Evolutionary conservation across 2,888 invertebrate species (phyloP).

Genomic region (Pycnomerus fuliginosus): DNA sequence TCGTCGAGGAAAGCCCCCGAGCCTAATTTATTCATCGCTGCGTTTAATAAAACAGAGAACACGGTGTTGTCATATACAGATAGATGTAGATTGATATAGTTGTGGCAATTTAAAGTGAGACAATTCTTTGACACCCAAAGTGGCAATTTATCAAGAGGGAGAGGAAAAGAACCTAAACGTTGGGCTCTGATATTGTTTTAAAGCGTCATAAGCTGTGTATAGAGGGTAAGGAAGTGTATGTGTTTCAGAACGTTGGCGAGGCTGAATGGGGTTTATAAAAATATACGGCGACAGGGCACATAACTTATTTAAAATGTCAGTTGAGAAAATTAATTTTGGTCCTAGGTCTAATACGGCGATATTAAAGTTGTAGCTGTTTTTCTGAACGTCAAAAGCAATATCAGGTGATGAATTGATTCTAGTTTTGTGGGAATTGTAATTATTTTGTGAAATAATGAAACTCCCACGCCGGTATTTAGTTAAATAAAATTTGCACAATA

Average conservation of each 20-base stretch:
- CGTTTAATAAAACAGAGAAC: constrained; percentile 17
- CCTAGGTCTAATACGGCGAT: constrained; percentile 43
- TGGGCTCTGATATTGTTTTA: constrained; percentile 14
- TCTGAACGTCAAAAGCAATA: constrained; percentile 43
- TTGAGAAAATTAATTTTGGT: constrained; percentile 46
- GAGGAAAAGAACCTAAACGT: constrained; percentile 10
- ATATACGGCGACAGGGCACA: constrained; percentile 47
- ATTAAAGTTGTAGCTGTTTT: constrained; percentile 43
- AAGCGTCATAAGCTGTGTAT: constrained; percentile 12
- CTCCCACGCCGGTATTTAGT: constrained; percentile 5
- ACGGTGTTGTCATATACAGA: constrained; percentile 23
- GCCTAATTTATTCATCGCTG: too few species aligned
- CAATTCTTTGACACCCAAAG: constrained; percentile 47
- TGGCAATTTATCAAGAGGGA: constrained; percentile 41
- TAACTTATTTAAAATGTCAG: constrained; percentile 50
- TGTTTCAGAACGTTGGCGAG: constrained; percentile 16
- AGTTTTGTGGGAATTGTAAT: too few species aligned
- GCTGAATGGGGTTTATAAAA: constrained; percentile 46
- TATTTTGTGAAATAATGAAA: too few species aligned
- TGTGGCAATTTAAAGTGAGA: constrained; percentile 38
- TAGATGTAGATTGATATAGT: constrained; percentile 35
- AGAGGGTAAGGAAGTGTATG: constrained; percentile 17
- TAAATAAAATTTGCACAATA: constrained; percentile 16
- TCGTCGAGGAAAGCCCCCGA: too few species aligned
- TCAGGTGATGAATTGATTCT: constrained; percentile 42